Base-by-base conservation (phyloP, 2,797 vertebrate species). In the Chrosomus eos region DNA sequence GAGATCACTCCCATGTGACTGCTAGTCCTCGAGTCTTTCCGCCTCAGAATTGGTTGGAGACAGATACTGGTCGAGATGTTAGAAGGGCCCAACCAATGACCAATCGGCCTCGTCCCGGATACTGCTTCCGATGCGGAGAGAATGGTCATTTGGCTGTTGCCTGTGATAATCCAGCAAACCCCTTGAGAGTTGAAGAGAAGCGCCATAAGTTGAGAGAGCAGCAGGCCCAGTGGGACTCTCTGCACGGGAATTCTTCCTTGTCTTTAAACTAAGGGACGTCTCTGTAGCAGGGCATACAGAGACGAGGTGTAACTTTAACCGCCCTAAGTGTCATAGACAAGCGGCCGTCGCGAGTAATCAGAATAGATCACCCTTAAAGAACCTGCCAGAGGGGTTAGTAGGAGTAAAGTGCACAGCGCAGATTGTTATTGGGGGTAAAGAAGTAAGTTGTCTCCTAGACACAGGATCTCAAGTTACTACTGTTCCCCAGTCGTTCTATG, bases 211-310 rank as follows among this genome's bases (percentile, higher is more conserved):
- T 28, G 73, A 79, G 71, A 31, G 66, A 23, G 18, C 8, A 26
- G 23, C 67, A 70, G 67, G 36, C 33, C 2, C 67, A 40, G 21
- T 70, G 36, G 67, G 67, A 70, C 9, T 38, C 21, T 4, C 0
- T 70, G 67, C 33, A 5, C 23, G 67, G 36, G 7, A 9, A 23
- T 10, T 40, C 21, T 9, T 1, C 36, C 13, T 23, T 18, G 26
- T 13, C 28, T 81, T 81, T 81, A 86, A 86, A 82, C 71, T 33
- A 64, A 21, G 11, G 14, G 38, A 8, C 8, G 38, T 38, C 7
- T 38, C 38, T 38, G 33, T 33, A 33, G 33, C 4, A 4, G 33
- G 33, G 33, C 33, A 33, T 33, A 33, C 4, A 4, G 33, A 33
- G 33, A 33, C 33, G 33, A 33, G 33, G 4, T 33, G 33, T 33